A percentile compares a stretch with the other conserved stretches of the same genome.
Evolutionary conservation across 1,140 invertebrate genomes (phyloP).

Genomic region (Odontomachus brunneus): DNA sequence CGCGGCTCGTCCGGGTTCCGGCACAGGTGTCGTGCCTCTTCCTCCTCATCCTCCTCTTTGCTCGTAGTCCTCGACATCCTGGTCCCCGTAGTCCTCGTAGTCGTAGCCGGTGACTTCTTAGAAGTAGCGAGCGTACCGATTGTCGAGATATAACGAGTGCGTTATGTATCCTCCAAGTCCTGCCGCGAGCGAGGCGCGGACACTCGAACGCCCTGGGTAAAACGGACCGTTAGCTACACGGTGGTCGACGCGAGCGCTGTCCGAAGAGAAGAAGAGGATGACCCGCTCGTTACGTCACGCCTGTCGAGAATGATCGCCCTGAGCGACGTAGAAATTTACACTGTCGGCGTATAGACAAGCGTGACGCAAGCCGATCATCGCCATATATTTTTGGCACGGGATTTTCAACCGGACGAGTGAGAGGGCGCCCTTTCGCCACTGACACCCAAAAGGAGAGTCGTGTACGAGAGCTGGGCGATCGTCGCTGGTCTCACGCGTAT

Average conservation of each 20-base stretch:
- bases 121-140: constrained; percentile 46
- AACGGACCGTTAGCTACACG: constrained; percentile 43
- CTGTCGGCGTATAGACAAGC: constrained; percentile 33
- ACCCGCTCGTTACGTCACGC: constrained; percentile 39
- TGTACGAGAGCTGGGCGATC: no score
- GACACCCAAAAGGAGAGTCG: no score
- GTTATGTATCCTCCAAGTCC: constrained; percentile 22
- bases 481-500: no score
- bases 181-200: constrained; percentile 8
- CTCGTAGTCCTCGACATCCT: no score
- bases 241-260: constrained; percentile 36
- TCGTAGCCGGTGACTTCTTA: constrained; percentile 35
- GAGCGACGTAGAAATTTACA: constrained; percentile 44
- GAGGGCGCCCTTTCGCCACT: background rate
- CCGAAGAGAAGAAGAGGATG: constrained; percentile 9
- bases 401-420: background rate
- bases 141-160: constrained; percentile 21
- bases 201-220: constrained; percentile 7
- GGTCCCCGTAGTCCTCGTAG: background rate
- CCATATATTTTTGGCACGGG: background rate
- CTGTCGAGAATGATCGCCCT: constrained; percentile 28
- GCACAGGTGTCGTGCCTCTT: constrained; percentile 58
- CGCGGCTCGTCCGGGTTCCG: constrained; percentile 22
- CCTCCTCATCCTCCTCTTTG: background rate
- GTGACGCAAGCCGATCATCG: constrained; percentile 21